Evolutionary conservation across 1,140 invertebrate species (phyloP).

Genomic region (Bombus fervidus): DNA sequence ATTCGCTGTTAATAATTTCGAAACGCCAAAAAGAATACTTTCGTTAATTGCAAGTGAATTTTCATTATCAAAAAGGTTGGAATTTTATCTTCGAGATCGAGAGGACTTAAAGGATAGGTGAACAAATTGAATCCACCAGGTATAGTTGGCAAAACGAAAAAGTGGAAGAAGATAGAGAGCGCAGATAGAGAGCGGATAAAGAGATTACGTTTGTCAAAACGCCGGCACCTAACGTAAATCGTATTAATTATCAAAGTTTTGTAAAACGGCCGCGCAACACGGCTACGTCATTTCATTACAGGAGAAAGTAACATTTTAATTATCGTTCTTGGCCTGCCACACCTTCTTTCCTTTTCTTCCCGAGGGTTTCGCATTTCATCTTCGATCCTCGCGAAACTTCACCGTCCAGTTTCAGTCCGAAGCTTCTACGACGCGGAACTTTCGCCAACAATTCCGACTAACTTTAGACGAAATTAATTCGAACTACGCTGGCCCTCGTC

Average conservation of each 20-base stretch:
- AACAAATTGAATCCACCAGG: slow-evolving; percentile 6
- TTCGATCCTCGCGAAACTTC: slow-evolving; percentile 20
- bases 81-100: background rate
- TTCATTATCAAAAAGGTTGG: background rate
- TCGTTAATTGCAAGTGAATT: background rate
- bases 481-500: background rate
- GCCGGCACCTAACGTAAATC: background rate
- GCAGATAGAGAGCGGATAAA: background rate
- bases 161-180: no score
- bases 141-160: background rate
- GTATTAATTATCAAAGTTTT: slow-evolving; percentile 45
- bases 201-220: slow-evolving; percentile 37
- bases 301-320: slow-evolving; percentile 34
- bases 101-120: background rate
- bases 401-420: background rate
- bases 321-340: background rate
- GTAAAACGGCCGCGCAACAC: background rate
- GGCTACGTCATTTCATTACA: slow-evolving; percentile 16
- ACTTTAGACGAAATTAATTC: slow-evolving; percentile 26
- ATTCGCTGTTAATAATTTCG: slow-evolving; percentile 29
- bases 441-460: background rate
- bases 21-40: background rate
- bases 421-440: background rate
- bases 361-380: slow-evolving; percentile 6
- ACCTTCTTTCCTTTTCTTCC: slow-evolving; percentile 5